These are phyloP conservation scores for Eidolon helvum DNA, from an alignment of 2,113 vertebrate species.

Conservation along the genomic window DNA sequence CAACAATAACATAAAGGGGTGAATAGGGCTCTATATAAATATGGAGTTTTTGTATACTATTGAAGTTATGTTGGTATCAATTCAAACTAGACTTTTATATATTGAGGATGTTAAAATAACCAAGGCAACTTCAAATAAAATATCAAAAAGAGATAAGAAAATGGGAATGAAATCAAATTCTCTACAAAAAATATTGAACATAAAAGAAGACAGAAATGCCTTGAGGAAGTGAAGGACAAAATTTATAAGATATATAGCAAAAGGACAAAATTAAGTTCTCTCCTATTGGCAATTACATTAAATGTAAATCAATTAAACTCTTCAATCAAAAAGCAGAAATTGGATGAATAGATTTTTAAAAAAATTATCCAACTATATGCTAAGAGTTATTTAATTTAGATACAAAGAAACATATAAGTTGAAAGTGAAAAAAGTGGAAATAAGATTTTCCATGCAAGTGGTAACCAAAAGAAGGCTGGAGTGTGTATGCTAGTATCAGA, in stretches of 20 bases:
- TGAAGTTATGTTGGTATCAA: not conserved
- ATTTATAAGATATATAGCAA: not conserved
- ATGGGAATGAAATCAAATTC: not conserved
- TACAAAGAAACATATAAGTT: too few species aligned
- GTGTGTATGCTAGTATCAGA: not conserved
- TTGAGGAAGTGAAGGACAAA: not conserved
- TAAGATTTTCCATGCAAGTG: too few species aligned
- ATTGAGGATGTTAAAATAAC: not conserved
- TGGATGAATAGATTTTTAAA: not conserved
- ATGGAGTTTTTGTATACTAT: not conserved
- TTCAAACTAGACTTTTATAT: not conserved
- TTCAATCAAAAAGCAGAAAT: not conserved
- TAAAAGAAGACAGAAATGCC: not conserved
- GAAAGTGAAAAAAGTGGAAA: too few species aligned
- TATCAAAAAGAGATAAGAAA: not conserved
- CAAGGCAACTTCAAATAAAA: not conserved
- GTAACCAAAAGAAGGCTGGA: not conserved
- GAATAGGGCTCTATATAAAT: not conserved
- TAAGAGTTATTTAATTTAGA: too few species aligned
- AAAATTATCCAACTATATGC: not conserved
- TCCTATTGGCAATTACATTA: not conserved
- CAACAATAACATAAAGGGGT: not conserved
- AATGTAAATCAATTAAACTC: not conserved
- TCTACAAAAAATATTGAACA: not conserved
- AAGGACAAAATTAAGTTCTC: not conserved